Evolutionary conservation across 2,888 invertebrate species (phyloP), one percentile per base, ranked within the genome.

Genomic region (Plebejus melissa): DNA sequence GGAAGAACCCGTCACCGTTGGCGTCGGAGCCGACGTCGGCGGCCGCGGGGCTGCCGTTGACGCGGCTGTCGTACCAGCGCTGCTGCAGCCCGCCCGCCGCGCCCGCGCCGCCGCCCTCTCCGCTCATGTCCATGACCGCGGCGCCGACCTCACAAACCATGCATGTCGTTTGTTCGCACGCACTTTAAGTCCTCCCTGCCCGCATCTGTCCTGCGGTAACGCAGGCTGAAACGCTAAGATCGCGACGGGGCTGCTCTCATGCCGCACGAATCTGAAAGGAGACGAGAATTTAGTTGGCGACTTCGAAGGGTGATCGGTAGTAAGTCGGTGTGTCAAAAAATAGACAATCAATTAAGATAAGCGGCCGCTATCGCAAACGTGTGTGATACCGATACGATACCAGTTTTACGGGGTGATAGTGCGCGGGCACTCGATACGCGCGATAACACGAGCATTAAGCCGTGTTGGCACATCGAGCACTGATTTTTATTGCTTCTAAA

Each of bases 11-110:
- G 81, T 93, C 89, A 84, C 94, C 90, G 88, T 93, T 90, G 88
- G 94, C 84, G 86, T 94, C 91, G 85, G 94, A 85, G 91, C 84
- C 86, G 84, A 87, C 90, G 85, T 91, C 93, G 77, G 85, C 91
- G 82, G 88, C 90, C 83, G 90, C 92, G 79, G 93, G 94, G 87
- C 93, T 93, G 86, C 93, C 94, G 88, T 93, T 94, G 82, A 94
- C 91, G 84, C 94, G 93, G 88, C 92, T 84, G 85, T 94, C 94
- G 89, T 94, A 94, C 94, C 94, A 94, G 81, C 94, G 92, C 90
- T 94, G 94, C 87, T 94, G 94, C 85, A 94, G 85, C 83, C 91
- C 88, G 82, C 88, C 90, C 79, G 86, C 88, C 84, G 87, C 87
- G 80, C 87, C 88, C 84, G 87, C 87, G 82, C 90, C 90, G 82